Evolutionary conservation across 1,140 invertebrate species (phyloP).

Genomic region (Eupeodes corollae): DNA sequence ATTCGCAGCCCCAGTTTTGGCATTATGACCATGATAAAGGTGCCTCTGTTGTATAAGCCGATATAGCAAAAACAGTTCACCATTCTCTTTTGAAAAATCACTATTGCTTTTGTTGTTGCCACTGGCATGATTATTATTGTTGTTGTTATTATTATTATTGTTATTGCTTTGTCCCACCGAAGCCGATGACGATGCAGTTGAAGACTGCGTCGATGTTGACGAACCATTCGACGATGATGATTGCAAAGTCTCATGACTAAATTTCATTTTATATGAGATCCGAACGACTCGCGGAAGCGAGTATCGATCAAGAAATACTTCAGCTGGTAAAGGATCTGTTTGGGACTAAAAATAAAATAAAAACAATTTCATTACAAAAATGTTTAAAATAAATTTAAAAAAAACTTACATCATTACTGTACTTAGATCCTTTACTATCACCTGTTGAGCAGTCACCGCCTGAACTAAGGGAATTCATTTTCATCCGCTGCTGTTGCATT

Average conservation of each 20-base stretch:
- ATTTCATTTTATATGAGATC: conserved; percentile 29
- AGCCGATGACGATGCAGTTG: conserved; percentile 23
- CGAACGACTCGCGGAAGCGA: conserved; percentile 44
- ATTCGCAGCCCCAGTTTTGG: conserved; percentile 24
- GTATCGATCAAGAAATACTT: conserved; percentile 44
- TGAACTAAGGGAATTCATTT: conserved; percentile 18
- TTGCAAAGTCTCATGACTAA: conserved; percentile 30
- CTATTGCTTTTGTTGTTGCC: conserved; percentile 7
- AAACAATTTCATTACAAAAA: neutral
- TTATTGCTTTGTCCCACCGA: too few species aligned
- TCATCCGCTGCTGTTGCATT: conserved; percentile 17
- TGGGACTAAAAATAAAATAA: conserved; percentile 8
- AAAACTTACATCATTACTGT: conserved; percentile 25
- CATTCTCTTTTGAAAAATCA: conserved; percentile 6
- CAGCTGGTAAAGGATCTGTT: conserved; percentile 28
- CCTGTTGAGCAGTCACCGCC: conserved; percentile 34
- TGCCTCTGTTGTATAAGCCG: conserved; percentile 27
- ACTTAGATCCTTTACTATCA: conserved; percentile 34
- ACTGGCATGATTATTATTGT: conserved; percentile 1
- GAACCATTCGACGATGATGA: conserved; percentile 35
- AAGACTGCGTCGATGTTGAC: conserved; percentile 17
- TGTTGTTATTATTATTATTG: neutral
- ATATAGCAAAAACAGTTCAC: conserved; percentile 33
- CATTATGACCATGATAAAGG: conserved; percentile 34
- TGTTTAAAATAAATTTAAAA: neutral